Conservation (phyloP, 1,140 invertebrate genomes). For the Belonocnema kinseyi region DNA sequence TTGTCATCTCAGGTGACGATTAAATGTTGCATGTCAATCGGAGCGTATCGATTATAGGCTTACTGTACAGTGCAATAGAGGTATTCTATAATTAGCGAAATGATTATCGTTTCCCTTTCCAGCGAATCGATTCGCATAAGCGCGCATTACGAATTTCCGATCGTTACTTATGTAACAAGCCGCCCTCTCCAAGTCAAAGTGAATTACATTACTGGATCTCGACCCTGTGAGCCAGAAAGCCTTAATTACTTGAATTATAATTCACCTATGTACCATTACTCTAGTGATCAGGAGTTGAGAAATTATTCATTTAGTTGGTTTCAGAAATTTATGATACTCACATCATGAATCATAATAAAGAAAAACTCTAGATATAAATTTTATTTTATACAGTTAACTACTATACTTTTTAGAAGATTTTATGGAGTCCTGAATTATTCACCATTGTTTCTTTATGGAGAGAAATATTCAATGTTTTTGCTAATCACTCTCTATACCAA, state of each 20-base stretch:
- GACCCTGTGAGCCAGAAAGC: not conserved
- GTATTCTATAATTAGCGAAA: constrained; percentile 37
- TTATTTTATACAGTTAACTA: no score
- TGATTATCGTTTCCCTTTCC: constrained; percentile 33
- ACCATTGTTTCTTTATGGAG: no score
- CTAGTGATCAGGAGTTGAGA: not conserved
- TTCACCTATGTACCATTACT: not conserved
- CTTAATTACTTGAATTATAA: not conserved
- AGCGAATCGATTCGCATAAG: constrained; percentile 28
- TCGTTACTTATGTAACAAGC: constrained; percentile 34
- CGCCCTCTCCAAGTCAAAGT: not conserved
- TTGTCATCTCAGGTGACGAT: constrained; percentile 36
- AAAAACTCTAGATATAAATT: no score
- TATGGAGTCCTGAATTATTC: no score
- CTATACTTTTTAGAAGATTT: no score
- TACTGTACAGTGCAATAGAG: constrained; percentile 29
- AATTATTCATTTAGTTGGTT: not conserved
- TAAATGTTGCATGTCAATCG: constrained; percentile 50
- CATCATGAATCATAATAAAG: no score
- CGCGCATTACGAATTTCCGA: constrained; percentile 31
- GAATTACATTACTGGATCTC: constrained; percentile 12
- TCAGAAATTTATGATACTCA: no score
- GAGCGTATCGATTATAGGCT: constrained; percentile 49
- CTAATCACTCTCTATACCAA: no score
- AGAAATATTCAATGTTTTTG: no score